Conservation (phyloP, 2,888 invertebrate species). For the Drosophila macrospina region DNA sequence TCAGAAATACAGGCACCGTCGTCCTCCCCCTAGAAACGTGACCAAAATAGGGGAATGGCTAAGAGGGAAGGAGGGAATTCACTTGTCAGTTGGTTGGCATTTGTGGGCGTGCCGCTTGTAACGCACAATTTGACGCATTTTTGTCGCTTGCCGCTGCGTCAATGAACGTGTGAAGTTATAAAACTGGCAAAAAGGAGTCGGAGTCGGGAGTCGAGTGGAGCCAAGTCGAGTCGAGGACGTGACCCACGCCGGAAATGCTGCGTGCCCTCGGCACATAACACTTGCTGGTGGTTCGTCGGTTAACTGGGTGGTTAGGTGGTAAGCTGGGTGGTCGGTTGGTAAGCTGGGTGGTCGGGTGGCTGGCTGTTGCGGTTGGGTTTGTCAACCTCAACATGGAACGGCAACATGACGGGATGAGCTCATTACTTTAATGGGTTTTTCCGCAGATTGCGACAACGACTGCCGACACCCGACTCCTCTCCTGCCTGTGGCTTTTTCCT, state of each 20-base stretch:
- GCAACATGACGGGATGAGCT: slow-evolving; percentile 72
- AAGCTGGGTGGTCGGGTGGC: slow-evolving; percentile 10
- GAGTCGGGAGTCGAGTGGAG: slow-evolving; percentile 14
- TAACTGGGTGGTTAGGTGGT: slow-evolving; percentile 20
- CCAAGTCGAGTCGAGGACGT: slow-evolving; percentile 36
- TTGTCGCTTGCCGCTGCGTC: slow-evolving; percentile 36
- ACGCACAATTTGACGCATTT: slow-evolving; percentile 80
- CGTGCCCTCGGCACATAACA: slow-evolving; percentile 65
- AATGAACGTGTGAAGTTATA: slow-evolving; percentile 58
- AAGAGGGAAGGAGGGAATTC: slow-evolving; percentile 1
- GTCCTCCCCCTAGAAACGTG: slow-evolving; percentile 34
- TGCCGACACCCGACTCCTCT: slow-evolving; percentile 6
- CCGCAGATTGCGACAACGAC: slow-evolving; percentile 19
- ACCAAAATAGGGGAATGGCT: slow-evolving; percentile 9
- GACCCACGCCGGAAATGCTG: slow-evolving; percentile 64
- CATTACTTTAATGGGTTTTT: slow-evolving; percentile 75
- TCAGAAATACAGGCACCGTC: slow-evolving; percentile 46
- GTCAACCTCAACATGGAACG: slow-evolving; percentile 66
- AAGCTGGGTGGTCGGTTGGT: slow-evolving; percentile 7
- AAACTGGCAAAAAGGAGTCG: slow-evolving; percentile 7
- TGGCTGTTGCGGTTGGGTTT: slow-evolving; percentile 47
- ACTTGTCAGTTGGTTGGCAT: slow-evolving; percentile 22
- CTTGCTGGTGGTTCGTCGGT: slow-evolving; percentile 38
- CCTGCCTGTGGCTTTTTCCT: slow-evolving; percentile 35
- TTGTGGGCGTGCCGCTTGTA: slow-evolving; percentile 66